These are phyloP conservation scores for Prionace glauca DNA, from an alignment of 2,797 vertebrate species.

Conservation along the genomic window DNA sequence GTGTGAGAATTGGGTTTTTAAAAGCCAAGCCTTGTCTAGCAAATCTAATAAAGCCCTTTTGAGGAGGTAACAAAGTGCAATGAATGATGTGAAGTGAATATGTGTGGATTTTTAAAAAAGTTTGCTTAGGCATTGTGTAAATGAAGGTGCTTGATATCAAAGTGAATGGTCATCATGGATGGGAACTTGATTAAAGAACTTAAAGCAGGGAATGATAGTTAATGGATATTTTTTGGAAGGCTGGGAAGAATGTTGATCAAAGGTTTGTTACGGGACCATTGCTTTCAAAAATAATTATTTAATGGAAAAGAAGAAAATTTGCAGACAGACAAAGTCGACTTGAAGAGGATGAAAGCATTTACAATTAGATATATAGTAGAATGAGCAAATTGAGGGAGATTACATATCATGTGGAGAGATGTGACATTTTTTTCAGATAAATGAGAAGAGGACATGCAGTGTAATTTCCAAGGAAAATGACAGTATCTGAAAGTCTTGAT, in stretches of 20 bases:
- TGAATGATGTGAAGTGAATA: neutral
- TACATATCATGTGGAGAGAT: neutral
- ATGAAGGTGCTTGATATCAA: neutral
- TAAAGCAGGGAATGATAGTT: no score
- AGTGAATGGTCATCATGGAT: neutral
- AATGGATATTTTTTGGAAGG: no score
- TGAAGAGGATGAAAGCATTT: neutral
- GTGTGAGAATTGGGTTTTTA: neutral
- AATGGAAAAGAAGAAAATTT: neutral
- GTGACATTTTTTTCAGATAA: neutral
- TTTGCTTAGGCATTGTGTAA: neutral
- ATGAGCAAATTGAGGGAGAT: no score
- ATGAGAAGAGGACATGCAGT: neutral
- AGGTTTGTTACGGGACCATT: neutral
- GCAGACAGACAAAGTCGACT: neutral
- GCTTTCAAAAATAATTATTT: neutral
- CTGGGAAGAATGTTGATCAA: no score
- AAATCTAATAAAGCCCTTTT: no score
- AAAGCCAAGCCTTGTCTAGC: no score
- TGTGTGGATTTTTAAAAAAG: no score
- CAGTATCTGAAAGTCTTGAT: no score
- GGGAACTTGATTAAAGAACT: no score
- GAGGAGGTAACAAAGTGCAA: neutral
- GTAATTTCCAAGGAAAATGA: neutral
- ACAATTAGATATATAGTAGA: neutral